Evolutionary conservation across 2,797 vertebrate species (phyloP), one percentile per base, ranked within the genome.

Genomic region (Phrynocephalus vlangalii): DNA sequence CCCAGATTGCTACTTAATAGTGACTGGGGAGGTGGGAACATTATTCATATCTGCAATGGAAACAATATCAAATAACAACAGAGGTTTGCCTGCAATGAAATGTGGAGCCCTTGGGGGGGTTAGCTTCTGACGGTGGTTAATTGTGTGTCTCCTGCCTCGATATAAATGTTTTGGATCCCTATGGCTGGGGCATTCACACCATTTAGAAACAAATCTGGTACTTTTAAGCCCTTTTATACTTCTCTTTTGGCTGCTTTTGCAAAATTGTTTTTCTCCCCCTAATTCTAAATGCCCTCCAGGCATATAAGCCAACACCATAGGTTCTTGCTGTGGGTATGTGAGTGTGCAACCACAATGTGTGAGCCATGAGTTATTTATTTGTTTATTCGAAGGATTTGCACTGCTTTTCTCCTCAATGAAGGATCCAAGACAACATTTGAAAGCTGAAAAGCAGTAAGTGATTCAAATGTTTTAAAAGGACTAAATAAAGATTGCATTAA

Each of bases 1-100:
- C 95, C 97, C 93, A 96, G 96, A 96, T 96, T 96, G 95, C 92
- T 92, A 83, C 95, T 96, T 97, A 96, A 96, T 96, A 95, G 95
- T 96, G 95, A 96, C 96, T 95, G 94, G 96, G 95, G 95, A 96
- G 94, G 95, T 92, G 92, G 91, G 90, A 13, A 68, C 93, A 91
- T 96, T 92, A 94, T 93, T 97, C 95, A 96, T 95, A 96, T 96
- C 95, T 96, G 94, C 92, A 94, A 89, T 86, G 95, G 44, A 96
- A 96, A 96, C 91, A 93, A 91, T 96, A 94, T 93, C 95, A 96
- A 92, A 92, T 92, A 89, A 3, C 96, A 96, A 96, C 94, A 91
- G 94, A 93, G 85, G 91, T 56, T 93, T 95, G 94, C 94, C 93
- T 91, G 93, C 92, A 95, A 95, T 95, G 94, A 95, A 96, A 95